Evolutionary conservation across 2,113 vertebrate species (phyloP).

Genomic region (Psittacula cyanocephala): DNA sequence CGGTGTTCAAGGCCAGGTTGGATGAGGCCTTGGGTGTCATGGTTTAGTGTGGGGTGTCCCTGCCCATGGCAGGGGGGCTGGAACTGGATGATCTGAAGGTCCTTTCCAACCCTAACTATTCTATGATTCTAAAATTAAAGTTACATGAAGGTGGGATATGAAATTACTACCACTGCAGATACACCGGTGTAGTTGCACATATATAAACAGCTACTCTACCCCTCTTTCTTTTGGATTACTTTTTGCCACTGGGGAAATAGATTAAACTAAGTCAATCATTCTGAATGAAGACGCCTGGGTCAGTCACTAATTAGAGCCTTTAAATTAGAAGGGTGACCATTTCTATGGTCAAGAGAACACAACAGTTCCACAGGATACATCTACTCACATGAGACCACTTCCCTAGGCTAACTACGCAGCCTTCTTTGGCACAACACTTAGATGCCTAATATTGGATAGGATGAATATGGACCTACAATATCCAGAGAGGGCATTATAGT

Average conservation of each 20-base stretch:
- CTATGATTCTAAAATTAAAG: background rate
- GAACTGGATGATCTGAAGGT: too few species aligned
- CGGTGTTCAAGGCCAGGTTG: too few species aligned
- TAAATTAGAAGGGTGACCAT: background rate
- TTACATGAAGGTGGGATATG: background rate
- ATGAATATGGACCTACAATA: background rate
- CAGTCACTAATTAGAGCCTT: background rate
- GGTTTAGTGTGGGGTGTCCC: too few species aligned
- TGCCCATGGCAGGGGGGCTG: too few species aligned
- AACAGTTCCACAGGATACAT: background rate
- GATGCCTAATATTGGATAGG: background rate
- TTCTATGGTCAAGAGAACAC: background rate
- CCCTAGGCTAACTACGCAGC: background rate
- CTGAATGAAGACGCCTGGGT: background rate
- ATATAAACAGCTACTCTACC: background rate
- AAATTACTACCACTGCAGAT: background rate
- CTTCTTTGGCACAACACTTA: background rate
- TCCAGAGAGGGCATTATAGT: background rate
- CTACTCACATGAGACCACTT: background rate
- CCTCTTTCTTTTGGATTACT: background rate
- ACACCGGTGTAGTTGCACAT: background rate
- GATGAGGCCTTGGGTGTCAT: too few species aligned
- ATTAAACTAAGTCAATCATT: background rate
- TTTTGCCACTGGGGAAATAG: background rate
- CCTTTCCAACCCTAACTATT: too few species aligned